phyloP scores from a whole-genome alignment of 1,140 invertebrate species.

The Philopotamus ludificatus region DNA sequence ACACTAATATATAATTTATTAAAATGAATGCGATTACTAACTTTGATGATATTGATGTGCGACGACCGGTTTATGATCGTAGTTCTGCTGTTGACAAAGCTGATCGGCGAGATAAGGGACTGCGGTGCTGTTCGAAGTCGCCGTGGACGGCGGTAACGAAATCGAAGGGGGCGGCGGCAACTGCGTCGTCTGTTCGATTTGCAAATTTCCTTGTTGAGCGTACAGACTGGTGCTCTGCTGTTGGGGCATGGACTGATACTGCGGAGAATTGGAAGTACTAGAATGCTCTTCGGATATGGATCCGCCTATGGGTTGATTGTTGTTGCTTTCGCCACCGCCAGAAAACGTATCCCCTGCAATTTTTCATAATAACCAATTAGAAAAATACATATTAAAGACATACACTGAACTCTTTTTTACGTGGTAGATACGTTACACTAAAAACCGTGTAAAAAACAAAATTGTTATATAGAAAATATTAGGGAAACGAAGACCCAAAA shows the following conservation, averaged over 20 bases:
- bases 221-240: constrained; percentile 11
- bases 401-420: no score
- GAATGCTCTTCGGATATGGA: constrained; percentile 51
- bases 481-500: no score
- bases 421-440: no score
- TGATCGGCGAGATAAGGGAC: constrained; percentile 45
- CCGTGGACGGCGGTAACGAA: constrained; percentile 6
- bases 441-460: no score
- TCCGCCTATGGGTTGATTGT: constrained; percentile 50
- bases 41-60: constrained; percentile 42
- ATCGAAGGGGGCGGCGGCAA: constrained; percentile 14
- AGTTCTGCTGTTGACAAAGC: constrained; percentile 35
- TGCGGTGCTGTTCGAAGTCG: constrained; percentile 33
- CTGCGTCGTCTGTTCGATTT: constrained; percentile 12
- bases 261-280: constrained; percentile 55
- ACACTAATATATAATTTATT: neutral
- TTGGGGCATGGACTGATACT: constrained; percentile 45
- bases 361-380: neutral
- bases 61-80: constrained; percentile 43
- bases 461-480: no score
- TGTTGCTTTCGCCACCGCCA: constrained; percentile 54
- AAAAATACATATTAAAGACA: neutral
- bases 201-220: constrained; percentile 5
- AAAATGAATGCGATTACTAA: constrained; percentile 2
- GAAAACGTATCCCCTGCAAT: constrained; percentile 41